Evolutionary conservation across 2,888 invertebrate species (phyloP).

Genomic region (Agrotis puta): DNA sequence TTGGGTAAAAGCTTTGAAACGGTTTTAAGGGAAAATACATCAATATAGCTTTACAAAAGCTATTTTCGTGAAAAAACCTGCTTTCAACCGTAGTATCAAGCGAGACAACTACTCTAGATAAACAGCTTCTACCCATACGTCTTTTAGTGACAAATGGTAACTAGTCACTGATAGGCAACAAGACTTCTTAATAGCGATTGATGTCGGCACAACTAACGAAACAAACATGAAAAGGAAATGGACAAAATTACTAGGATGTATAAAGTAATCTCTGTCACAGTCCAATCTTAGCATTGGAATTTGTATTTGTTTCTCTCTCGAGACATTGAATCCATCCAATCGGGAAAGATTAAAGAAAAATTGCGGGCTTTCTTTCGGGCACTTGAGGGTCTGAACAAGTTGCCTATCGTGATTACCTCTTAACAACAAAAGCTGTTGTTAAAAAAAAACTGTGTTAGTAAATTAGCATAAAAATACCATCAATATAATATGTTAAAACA

Average conservation of each 20-base stretch:
- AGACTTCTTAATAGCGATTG: constrained; percentile 38
- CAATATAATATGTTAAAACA: too few relatives aligned
- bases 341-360: background rate
- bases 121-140: background rate
- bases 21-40: too few relatives aligned
- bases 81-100: too few relatives aligned
- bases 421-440: too few relatives aligned
- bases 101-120: background rate
- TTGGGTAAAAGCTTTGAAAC: too few relatives aligned
- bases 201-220: constrained; percentile 46
- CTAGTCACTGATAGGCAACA: constrained; percentile 8
- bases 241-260: constrained; percentile 15
- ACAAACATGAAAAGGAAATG: constrained; percentile 28
- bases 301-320: constrained; percentile 16
- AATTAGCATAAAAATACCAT: too few relatives aligned
- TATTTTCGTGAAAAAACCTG: too few relatives aligned
- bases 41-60: too few relatives aligned
- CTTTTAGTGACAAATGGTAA: background rate
- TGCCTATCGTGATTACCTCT: background rate
- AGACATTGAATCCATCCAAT: background rate
- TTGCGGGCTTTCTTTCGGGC: background rate
- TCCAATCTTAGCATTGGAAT: constrained; percentile 32
- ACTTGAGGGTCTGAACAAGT: background rate
- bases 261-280: constrained; percentile 28
- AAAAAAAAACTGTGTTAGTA: too few relatives aligned